These are phyloP conservation scores for Pelodytes ibericus DNA, from an alignment of 2,797 vertebrate genomes.

Conservation along the genomic window DNA sequence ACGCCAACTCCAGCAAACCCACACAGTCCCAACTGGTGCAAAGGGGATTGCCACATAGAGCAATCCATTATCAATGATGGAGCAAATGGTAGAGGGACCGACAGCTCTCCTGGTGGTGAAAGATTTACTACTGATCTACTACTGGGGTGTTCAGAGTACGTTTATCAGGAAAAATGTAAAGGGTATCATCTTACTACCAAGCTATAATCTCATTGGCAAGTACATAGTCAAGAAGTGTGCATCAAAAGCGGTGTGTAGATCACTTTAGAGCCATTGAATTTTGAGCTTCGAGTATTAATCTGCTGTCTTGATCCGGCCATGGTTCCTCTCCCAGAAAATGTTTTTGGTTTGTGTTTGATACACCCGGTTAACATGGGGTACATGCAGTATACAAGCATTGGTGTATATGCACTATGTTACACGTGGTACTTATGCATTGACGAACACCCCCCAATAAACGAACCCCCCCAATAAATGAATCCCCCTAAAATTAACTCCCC, in stretches of 20 bases:
- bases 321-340: no score
- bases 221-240: conserved; percentile 15
- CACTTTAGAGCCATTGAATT: not conserved
- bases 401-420: no score
- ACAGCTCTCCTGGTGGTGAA: not conserved
- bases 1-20: not conserved
- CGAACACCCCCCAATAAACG: no score
- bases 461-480: no score
- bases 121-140: conserved; percentile 15
- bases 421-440: no score
- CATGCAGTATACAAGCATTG: no score
- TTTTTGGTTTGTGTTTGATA: no score
- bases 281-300: not conserved
- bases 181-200: not conserved
- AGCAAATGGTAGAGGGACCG: not conserved
- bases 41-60: conserved; percentile 31
- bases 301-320: no score
- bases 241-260: conserved; percentile 36
- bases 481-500: no score
- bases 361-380: no score
- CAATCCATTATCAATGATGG: conserved; percentile 32
- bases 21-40: conserved; percentile 34
- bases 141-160: not conserved
- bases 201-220: not conserved
- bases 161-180: not conserved